Evolutionary conservation across 2,113 vertebrate species (phyloP).

Genomic region (Muscicapa adusta): DNA sequence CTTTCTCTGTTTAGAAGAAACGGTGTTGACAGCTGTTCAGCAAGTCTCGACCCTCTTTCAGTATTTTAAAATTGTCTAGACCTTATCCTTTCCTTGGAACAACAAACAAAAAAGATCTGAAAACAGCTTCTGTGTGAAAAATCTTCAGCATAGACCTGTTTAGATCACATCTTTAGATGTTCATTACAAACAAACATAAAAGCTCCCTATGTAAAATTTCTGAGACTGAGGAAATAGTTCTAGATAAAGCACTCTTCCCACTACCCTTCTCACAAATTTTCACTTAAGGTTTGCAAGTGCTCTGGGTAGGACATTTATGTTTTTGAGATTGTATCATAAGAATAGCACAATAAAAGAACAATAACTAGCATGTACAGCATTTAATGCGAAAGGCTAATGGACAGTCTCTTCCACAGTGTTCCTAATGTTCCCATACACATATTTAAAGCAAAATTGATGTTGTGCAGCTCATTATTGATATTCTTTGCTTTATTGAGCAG

Average conservation of each 20-base stretch:
- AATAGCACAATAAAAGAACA: background rate
- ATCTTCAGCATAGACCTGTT: background rate
- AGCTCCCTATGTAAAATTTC: accelerated
- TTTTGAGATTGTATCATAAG: background rate
- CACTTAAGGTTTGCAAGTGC: background rate
- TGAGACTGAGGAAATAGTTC: background rate
- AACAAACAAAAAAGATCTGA: background rate
- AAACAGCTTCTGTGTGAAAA: background rate
- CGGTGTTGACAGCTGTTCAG: background rate
- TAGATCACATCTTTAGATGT: background rate
- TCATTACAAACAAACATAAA: background rate
- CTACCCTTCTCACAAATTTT: background rate
- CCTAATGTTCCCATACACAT: background rate
- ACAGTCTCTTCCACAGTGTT: background rate
- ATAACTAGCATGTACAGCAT: background rate
- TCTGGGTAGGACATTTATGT: background rate
- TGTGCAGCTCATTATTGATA: background rate
- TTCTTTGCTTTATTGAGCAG: background rate
- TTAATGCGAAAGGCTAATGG: background rate
- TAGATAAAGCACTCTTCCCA: background rate
- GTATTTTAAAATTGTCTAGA: background rate
- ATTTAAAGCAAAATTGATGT: background rate
- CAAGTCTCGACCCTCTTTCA: background rate
- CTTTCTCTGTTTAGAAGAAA: background rate
- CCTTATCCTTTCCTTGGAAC: background rate